These are phyloP conservation scores for Luperina testacea DNA, from an alignment of 2,888 invertebrate species.

Conservation along the genomic window DNA sequence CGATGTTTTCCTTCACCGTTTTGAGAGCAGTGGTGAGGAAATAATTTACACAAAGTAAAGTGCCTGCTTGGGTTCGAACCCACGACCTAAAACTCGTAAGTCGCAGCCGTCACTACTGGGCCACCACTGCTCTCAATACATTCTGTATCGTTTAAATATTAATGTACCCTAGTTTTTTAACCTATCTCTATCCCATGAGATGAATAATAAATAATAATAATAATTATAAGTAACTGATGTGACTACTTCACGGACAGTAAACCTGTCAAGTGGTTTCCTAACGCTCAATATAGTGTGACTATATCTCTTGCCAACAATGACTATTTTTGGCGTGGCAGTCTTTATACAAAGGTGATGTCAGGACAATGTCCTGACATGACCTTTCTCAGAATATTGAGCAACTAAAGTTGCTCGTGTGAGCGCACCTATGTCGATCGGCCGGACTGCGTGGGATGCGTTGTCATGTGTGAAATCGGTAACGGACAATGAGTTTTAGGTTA, in stretches of 20 bases:
- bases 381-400: not conserved
- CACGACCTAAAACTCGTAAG: too few relatives aligned
- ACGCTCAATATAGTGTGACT: not conserved
- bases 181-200: not conserved
- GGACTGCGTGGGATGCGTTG: slow-evolving; percentile 26
- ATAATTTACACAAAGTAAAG: too few relatives aligned
- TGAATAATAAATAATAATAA: too few relatives aligned
- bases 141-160: not conserved
- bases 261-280: not conserved
- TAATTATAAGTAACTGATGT: not conserved
- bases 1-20: too few relatives aligned
- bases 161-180: not conserved
- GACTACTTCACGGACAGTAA: not conserved
- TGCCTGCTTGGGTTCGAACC: too few relatives aligned
- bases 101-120: too few relatives aligned
- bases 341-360: not conserved
- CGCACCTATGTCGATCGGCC: slow-evolving; percentile 14
- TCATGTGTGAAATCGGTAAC: slow-evolving; percentile 44
- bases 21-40: too few relatives aligned
- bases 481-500: slow-evolving; percentile 40
- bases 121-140: not conserved
- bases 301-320: not conserved
- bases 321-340: not conserved
- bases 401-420: slow-evolving; percentile 20
- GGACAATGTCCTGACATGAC: not conserved